phyloP scores from a whole-genome alignment of 2,797 vertebrate species.

The Tinamus major region DNA sequence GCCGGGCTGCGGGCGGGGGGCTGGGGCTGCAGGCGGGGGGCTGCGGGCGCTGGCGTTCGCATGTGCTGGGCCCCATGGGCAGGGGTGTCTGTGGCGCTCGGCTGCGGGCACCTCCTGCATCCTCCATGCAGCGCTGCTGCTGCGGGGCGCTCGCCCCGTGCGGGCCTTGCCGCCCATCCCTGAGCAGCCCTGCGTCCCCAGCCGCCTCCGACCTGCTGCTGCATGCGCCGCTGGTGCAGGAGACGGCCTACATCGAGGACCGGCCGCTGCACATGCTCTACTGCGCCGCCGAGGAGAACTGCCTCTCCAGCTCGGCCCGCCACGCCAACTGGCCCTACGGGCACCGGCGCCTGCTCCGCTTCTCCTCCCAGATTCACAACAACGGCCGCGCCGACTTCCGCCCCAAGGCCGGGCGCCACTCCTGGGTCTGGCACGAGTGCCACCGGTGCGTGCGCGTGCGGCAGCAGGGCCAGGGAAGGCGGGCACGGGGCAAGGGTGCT shows the following conservation, averaged over 20 bases:
- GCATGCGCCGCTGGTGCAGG: conserved; percentile 91
- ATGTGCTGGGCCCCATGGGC: no score
- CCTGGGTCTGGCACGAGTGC: conserved; percentile 99
- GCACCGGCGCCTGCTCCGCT: conserved; percentile 94
- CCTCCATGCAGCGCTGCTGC: neutral
- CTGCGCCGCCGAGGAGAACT: conserved; percentile 96
- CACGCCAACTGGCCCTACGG: conserved; percentile 97
- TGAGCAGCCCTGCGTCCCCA: conserved; percentile 57
- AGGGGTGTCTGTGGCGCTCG: no score
- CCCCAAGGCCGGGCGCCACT: conserved; percentile 95
- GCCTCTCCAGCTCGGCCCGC: conserved; percentile 90
- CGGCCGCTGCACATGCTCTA: conserved; percentile 97
- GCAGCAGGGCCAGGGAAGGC: no score
- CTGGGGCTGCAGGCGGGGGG: neutral
- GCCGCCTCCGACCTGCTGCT: conserved; percentile 94
- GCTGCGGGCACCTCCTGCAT: neutral
- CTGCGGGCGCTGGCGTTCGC: neutral
- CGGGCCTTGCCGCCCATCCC: neutral
- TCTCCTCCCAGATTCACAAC: conserved; percentile 99
- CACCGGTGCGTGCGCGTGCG: conserved; percentile 83
- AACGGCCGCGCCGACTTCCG: conserved; percentile 94
- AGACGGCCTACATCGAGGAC: conserved; percentile 96
- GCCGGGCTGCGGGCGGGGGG: no score
- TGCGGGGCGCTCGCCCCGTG: fast-evolving
- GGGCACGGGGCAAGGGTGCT: fast-evolving